A percentile compares a stretch with the other conserved stretches of the same genome.
phyloP scores from a whole-genome alignment of 2,113 vertebrate species.

The Sprattus sprattus region DNA sequence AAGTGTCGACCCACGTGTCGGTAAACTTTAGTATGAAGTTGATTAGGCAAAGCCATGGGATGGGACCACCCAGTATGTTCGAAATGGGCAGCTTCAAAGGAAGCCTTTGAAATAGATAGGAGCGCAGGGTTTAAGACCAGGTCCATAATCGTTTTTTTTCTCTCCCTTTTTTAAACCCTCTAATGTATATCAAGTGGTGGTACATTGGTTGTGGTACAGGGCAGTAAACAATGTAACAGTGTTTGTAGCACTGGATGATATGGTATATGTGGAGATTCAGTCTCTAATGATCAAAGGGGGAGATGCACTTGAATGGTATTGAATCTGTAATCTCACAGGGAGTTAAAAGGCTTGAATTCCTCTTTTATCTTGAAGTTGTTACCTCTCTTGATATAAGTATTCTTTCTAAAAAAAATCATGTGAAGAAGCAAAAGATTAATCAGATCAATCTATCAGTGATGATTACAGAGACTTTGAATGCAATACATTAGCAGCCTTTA shows the following conservation, averaged over 20 bases:
- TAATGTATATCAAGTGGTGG: neutral
- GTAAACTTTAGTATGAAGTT: neutral
- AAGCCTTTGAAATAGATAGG: conserved; percentile 12
- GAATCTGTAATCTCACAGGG: neutral
- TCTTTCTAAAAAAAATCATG: neutral
- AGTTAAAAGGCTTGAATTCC: neutral
- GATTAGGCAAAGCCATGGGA: neutral
- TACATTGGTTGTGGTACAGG: neutral
- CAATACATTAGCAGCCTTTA: neutral
- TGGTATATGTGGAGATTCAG: neutral
- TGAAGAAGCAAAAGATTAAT: neutral
- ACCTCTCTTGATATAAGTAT: neutral
- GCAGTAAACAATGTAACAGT: neutral
- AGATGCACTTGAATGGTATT: neutral
- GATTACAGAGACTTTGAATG: neutral
- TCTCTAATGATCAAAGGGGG: conserved; percentile 4
- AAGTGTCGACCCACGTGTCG: neutral
- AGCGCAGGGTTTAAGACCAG: neutral
- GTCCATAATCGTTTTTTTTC: neutral
- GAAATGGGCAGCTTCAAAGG: neutral
- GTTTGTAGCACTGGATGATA: neutral
- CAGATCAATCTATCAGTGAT: neutral
- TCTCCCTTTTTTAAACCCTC: neutral
- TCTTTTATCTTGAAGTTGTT: neutral
- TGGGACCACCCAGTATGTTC: neutral